Evolutionary conservation across 2,888 invertebrate species (phyloP).

Genomic region (Erebia ligea): DNA sequence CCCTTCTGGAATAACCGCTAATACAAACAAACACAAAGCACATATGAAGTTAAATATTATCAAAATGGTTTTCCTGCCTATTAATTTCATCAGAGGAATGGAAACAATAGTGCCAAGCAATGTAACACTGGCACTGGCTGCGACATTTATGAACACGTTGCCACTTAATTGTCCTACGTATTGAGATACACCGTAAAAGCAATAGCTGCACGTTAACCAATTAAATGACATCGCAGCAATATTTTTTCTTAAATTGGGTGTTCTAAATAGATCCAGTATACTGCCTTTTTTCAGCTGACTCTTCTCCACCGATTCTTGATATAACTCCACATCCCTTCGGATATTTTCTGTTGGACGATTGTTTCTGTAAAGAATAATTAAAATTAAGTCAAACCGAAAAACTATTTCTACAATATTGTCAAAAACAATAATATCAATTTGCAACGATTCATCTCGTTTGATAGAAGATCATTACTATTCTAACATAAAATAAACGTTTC

Average conservation of each 20-base stretch:
- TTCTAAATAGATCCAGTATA: conserved; percentile 87
- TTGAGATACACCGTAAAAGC: conserved; percentile 91
- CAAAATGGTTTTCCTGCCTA: conserved; percentile 87
- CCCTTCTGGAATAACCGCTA: conserved; percentile 80
- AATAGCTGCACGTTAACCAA: conserved; percentile 92
- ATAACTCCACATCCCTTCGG: conserved; percentile 64
- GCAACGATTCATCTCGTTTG: too few relatives aligned
- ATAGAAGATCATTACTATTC: not conserved
- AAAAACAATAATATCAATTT: not conserved
- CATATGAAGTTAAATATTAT: conserved; percentile 85
- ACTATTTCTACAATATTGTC: not conserved
- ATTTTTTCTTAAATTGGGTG: conserved; percentile 87
- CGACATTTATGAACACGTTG: conserved; percentile 91
- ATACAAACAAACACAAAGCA: conserved; percentile 83
- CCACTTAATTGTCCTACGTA: conserved; percentile 91
- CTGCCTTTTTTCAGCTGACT: conserved; percentile 75
- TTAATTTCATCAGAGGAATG: conserved; percentile 85
- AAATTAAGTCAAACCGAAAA: not conserved
- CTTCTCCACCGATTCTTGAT: conserved; percentile 58
- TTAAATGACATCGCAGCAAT: conserved; percentile 88
- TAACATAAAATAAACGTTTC: not conserved
- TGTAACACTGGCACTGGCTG: conserved; percentile 87
- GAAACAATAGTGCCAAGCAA: conserved; percentile 83
- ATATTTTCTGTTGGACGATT: conserved; percentile 75
- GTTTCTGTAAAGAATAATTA: conserved; percentile 64